Evolutionary conservation across 2,797 vertebrate species (phyloP).

Genomic region (Parauchenoglanis punctatus): DNA sequence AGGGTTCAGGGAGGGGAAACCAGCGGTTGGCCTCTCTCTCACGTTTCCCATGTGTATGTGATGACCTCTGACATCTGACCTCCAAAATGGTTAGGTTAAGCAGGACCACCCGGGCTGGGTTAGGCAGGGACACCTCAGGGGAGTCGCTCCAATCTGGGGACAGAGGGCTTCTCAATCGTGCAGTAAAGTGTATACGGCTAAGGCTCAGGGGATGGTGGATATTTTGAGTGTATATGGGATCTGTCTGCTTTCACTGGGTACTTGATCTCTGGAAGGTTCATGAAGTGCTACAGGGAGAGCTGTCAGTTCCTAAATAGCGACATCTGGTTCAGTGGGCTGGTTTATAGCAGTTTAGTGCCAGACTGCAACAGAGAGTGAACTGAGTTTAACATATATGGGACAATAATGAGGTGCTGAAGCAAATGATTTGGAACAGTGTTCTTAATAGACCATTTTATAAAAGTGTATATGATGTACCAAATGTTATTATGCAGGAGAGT

Average conservation of each 20-base stretch:
- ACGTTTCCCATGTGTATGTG: slow-evolving; percentile 54
- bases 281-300: slow-evolving; percentile 42
- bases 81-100: slow-evolving; percentile 53
- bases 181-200: slow-evolving; percentile 32
- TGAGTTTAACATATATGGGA: slow-evolving; percentile 13
- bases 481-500: not conserved
- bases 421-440: slow-evolving; percentile 6
- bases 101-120: slow-evolving; percentile 56
- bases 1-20: not conserved
- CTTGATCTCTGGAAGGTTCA: slow-evolving; percentile 47
- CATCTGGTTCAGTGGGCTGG: slow-evolving; percentile 38
- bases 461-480: not conserved
- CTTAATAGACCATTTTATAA: not conserved
- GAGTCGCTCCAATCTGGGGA: slow-evolving; percentile 37
- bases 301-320: slow-evolving; percentile 44
- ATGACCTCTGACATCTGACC: slow-evolving; percentile 50
- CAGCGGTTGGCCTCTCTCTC: slow-evolving; percentile 2
- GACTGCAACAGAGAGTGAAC: slow-evolving; percentile 19
- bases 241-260: slow-evolving; percentile 49
- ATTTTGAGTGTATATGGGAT: slow-evolving; percentile 39
- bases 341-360: slow-evolving; percentile 31
- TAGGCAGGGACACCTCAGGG: slow-evolving; percentile 39
- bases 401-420: slow-evolving; percentile 34
- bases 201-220: slow-evolving; percentile 19
- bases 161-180: slow-evolving; percentile 33